A percentile compares a stretch with the other conserved stretches of the same genome.
Evolutionary conservation across 2,797 vertebrate genomes (phyloP).

Genomic region (Phalloptychus januarius): DNA sequence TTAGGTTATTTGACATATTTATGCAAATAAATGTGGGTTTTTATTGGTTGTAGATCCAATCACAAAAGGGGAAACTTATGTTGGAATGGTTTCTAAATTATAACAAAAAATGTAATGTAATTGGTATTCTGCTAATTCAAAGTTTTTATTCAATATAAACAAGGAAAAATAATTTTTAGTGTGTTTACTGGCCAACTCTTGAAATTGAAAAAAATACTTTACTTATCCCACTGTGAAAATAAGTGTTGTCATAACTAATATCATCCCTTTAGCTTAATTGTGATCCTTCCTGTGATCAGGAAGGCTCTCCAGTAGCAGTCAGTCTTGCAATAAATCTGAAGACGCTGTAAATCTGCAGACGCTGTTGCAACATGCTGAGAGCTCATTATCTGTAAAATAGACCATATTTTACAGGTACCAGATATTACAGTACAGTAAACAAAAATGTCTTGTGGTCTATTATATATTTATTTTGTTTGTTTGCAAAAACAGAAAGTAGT

Average conservation of each 20-base stretch:
- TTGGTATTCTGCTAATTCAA: background rate
- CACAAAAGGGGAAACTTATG: background rate
- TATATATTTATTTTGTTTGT: background rate
- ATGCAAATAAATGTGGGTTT: background rate
- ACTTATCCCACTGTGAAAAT: background rate
- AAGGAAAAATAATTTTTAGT: background rate
- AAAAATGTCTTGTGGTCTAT: background rate
- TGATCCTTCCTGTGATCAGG: background rate
- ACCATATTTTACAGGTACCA: too few relatives aligned
- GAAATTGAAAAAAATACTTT: background rate
- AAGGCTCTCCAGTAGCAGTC: background rate
- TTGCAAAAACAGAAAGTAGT: background rate
- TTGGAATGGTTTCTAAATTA: background rate
- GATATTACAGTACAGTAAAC: too few relatives aligned
- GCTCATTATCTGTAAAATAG: background rate
- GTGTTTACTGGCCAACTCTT: background rate
- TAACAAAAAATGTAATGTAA: background rate
- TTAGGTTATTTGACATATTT: background rate
- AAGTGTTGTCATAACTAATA: background rate
- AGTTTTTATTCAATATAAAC: background rate
- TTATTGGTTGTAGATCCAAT: background rate
- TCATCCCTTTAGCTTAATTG: background rate
- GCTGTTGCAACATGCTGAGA: background rate
- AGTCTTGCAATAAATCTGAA: background rate
- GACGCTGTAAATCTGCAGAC: background rate